A percentile compares a stretch with the other conserved stretches of the same genome.
Evolutionary conservation across 2,888 invertebrate species (phyloP).

Genomic region (Saturnia pavonia): DNA sequence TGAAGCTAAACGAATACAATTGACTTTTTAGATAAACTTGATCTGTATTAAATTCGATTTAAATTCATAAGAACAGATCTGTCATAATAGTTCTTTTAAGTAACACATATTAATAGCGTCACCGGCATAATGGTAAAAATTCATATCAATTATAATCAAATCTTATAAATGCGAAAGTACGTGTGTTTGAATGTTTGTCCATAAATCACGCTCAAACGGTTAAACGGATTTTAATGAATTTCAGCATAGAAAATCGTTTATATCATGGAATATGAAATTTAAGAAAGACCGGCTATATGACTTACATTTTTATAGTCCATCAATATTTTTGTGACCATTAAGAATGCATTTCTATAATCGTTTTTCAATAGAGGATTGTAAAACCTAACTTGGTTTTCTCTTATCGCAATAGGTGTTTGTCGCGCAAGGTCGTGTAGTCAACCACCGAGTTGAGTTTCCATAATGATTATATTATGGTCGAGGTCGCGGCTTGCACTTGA

Average conservation of each 20-base stretch:
- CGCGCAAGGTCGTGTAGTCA: constrained; percentile 38
- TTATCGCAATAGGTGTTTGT: constrained; percentile 12
- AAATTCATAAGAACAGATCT: not conserved
- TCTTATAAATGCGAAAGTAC: too few relatives aligned
- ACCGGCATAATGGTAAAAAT: not conserved
- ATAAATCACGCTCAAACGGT: too few relatives aligned
- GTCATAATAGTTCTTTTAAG: not conserved
- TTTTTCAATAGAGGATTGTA: constrained; percentile 8
- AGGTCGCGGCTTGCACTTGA: constrained; percentile 48
- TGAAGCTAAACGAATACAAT: constrained; percentile 1
- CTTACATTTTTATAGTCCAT: not conserved
- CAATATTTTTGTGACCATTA: not conserved
- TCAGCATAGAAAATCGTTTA: too few relatives aligned
- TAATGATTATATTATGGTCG: constrained; percentile 46
- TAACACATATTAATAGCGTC: not conserved
- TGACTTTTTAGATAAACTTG: not conserved
- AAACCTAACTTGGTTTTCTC: constrained; percentile 9
- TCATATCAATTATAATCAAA: not conserved
- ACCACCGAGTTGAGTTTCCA: constrained; percentile 24
- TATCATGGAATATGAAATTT: too few relatives aligned
- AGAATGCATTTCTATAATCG: constrained; percentile 20
- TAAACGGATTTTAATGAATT: too few relatives aligned
- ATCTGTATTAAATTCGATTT: not conserved
- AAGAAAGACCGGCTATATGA: not conserved
- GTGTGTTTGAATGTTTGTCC: too few relatives aligned